phyloP scores from a whole-genome alignment of 2,113 vertebrate genomes.

The Sula dactylatra region DNA sequence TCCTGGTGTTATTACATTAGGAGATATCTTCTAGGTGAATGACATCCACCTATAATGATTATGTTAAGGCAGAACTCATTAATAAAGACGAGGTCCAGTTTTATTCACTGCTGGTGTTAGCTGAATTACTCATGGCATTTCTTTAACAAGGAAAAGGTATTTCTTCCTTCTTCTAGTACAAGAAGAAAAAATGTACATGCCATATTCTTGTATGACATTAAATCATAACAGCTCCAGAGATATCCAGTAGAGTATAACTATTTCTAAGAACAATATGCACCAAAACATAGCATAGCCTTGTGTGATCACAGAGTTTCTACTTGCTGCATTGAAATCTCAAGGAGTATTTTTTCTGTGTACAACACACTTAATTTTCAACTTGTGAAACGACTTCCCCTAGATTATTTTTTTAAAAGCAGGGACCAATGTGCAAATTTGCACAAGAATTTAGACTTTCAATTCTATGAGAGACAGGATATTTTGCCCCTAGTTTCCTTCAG shows the following conservation, averaged over 20 bases:
- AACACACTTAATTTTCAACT: not conserved
- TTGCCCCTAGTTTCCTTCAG: not conserved
- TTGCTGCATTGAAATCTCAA: not conserved
- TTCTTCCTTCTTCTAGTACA: not conserved
- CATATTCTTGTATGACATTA: not conserved
- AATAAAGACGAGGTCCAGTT: conserved; percentile 52
- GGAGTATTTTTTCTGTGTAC: not conserved
- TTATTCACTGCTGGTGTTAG: conserved; percentile 28
- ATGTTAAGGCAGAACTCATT: conserved; percentile 33
- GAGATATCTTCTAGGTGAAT: conserved; percentile 3
- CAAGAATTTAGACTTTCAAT: not conserved
- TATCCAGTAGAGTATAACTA: not conserved
- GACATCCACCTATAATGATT: conserved; percentile 19
- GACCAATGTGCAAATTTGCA: not conserved
- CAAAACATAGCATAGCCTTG: not conserved
- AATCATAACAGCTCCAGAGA: not conserved
- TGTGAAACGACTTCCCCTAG: not conserved
- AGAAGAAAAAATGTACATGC: not conserved
- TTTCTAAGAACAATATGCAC: not conserved
- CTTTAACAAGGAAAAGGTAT: conserved; percentile 1
- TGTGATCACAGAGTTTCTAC: not conserved
- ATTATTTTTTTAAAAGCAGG: not conserved
- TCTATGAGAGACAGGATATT: not conserved
- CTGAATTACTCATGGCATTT: conserved; percentile 43
- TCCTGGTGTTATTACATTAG: conserved; percentile 11